A percentile compares a stretch with the other conserved stretches of the same genome.
Evolutionary conservation across 2,888 invertebrate genomes (phyloP).

Genomic region (Nomada ruficornis): DNA sequence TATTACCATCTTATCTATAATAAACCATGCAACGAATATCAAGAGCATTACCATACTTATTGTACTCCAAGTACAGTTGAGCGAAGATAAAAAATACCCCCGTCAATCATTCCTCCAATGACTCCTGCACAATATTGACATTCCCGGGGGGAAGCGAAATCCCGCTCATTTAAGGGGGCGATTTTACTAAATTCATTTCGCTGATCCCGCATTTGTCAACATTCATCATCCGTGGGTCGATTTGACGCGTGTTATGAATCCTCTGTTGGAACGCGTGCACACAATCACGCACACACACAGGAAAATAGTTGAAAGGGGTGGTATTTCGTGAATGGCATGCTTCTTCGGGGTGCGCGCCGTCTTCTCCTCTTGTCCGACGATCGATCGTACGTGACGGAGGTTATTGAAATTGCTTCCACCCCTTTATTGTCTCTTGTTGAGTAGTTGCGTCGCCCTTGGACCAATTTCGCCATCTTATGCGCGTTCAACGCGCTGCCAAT

Average conservation of each 20-base stretch:
- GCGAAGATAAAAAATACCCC: no score
- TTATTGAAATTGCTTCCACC: constrained; percentile 62
- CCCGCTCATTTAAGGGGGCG: neutral
- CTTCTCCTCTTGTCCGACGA: constrained; percentile 17
- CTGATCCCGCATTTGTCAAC: neutral
- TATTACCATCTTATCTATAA: no score
- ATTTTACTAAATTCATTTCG: constrained; percentile 4
- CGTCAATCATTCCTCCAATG: neutral
- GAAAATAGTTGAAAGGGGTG: constrained; percentile 3
- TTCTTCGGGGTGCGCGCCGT: constrained; percentile 22
- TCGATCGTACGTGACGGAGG: constrained; percentile 53
- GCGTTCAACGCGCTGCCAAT: constrained; percentile 8
- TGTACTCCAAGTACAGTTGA: no score
- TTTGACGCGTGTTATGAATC: constrained; percentile 30
- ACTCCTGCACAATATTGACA: neutral
- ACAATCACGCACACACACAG: neutral
- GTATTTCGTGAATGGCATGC: constrained; percentile 20
- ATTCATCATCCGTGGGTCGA: constrained; percentile 28
- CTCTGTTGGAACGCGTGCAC: neutral
- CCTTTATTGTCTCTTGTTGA: constrained; percentile 45
- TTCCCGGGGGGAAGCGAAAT: neutral
- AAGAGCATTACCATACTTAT: no score
- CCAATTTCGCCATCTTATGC: constrained; percentile 37
- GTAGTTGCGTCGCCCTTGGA: constrained; percentile 49
- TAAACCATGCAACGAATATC: no score